A percentile compares a stretch with the other conserved stretches of the same genome.
Conservation (phyloP, 2,888 invertebrate genomes). For the Branchinecta sandiegonensis region DNA sequence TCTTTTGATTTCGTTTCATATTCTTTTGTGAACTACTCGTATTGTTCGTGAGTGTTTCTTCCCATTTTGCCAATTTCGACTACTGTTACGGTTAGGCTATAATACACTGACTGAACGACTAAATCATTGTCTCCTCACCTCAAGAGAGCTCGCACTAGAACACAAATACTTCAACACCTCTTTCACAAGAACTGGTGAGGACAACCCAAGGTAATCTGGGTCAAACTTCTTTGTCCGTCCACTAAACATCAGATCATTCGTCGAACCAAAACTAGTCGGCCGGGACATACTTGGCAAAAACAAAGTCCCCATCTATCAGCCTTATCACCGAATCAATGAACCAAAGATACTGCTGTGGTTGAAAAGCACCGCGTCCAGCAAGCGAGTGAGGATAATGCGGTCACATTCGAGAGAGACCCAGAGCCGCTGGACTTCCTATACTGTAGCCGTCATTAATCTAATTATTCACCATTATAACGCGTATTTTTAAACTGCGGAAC, state of each 20-base stretch:
- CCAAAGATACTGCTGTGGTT: neutral
- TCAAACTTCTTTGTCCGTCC: neutral
- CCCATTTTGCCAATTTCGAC: no score
- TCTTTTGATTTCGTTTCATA: no score
- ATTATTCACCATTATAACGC: neutral
- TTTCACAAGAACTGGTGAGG: constrained; percentile 8
- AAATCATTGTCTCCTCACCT: neutral
- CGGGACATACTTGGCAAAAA: constrained; percentile 1
- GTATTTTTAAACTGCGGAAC: no score
- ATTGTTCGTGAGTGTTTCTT: no score
- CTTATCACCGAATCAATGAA: neutral
- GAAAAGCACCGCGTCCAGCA: neutral
- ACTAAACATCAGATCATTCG: neutral
- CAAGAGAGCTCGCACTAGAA: neutral
- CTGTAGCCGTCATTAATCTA: neutral
- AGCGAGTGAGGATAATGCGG: neutral
- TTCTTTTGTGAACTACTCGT: no score
- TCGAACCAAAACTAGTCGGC: constrained; percentile 11
- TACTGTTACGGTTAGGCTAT: no score
- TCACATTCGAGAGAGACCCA: constrained; percentile 4
- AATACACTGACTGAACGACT: no score
- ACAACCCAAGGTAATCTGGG: constrained; percentile 10
- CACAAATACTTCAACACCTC: constrained; percentile 4
- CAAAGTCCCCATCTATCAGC: constrained; percentile 5
- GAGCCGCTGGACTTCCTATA: constrained; percentile 10